Evolutionary conservation across 2,888 invertebrate species (phyloP).

Genomic region (Incurvaria masculella): DNA sequence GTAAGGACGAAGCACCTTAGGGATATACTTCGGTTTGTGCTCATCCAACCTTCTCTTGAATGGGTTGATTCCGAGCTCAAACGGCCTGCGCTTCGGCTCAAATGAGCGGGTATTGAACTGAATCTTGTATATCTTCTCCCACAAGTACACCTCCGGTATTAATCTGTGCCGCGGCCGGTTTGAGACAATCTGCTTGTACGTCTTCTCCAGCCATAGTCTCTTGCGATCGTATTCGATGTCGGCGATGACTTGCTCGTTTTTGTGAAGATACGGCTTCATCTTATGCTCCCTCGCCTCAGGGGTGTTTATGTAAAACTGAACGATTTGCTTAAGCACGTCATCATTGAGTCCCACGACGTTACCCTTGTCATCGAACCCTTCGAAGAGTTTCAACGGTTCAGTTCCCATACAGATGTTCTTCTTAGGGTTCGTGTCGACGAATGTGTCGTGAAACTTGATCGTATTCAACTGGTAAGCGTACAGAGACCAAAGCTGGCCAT

Average conservation of each 20-base stretch:
- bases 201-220: constrained; percentile 65
- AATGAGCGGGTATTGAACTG: constrained; percentile 63
- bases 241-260: constrained; percentile 55
- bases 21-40: constrained; percentile 66
- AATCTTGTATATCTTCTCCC: constrained; percentile 83
- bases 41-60: constrained; percentile 64
- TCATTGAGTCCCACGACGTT: constrained; percentile 78
- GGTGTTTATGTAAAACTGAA: constrained; percentile 70
- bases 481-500: constrained; percentile 85
- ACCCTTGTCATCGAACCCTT: constrained; percentile 63
- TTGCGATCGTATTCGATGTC: constrained; percentile 67
- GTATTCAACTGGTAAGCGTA: constrained; percentile 94
- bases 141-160: constrained; percentile 69
- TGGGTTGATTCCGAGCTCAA: constrained; percentile 62
- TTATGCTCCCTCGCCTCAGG: constrained; percentile 61
- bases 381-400: constrained; percentile 68
- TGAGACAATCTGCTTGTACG: constrained; percentile 65
- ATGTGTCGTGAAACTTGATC: constrained; percentile 60
- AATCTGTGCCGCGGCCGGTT: constrained; percentile 63
- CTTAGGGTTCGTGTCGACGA: constrained; percentile 62
- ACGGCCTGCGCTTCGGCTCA: constrained; percentile 68
- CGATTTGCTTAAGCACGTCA: constrained; percentile 66
- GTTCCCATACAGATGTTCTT: constrained; percentile 81
- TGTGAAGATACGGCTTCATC: constrained; percentile 71
- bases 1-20: constrained; percentile 61